Conservation (phyloP, 1,140 invertebrate species). For the Pachypsylla venusta region DNA sequence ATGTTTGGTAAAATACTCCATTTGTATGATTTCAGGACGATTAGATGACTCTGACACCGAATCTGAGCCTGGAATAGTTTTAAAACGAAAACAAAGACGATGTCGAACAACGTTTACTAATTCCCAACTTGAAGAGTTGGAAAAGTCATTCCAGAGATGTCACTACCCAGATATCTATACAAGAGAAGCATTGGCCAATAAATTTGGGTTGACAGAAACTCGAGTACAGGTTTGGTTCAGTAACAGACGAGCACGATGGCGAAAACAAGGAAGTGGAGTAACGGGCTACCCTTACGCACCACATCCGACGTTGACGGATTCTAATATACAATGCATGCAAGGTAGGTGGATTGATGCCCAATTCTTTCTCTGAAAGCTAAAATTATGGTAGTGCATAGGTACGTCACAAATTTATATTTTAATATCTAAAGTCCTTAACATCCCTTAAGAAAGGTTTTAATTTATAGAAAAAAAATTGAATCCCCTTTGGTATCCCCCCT, state of each 20-base stretch:
- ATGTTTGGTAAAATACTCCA: no score
- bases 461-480: no score
- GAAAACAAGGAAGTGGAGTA: constrained; percentile 47
- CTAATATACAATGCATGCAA: constrained; percentile 4
- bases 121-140: constrained; percentile 73
- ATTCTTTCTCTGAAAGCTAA: no score
- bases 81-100: constrained; percentile 69
- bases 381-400: no score
- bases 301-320: background rate
- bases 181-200: constrained; percentile 71
- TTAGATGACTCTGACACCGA: background rate
- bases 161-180: constrained; percentile 91
- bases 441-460: no score
- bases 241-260: constrained; percentile 64
- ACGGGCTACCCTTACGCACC: background rate
- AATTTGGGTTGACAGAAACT: constrained; percentile 20
- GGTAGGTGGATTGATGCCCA: no score
- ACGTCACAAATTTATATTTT: no score
- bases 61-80: constrained; percentile 55
- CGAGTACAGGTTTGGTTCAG: constrained; percentile 65
- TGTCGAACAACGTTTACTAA: constrained; percentile 74
- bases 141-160: constrained; percentile 73
- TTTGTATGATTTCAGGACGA: no score
- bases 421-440: no score
- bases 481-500: no score